Evolutionary conservation across 2,113 vertebrate genomes (phyloP).

Genomic region (Thermophis baileyi): DNA sequence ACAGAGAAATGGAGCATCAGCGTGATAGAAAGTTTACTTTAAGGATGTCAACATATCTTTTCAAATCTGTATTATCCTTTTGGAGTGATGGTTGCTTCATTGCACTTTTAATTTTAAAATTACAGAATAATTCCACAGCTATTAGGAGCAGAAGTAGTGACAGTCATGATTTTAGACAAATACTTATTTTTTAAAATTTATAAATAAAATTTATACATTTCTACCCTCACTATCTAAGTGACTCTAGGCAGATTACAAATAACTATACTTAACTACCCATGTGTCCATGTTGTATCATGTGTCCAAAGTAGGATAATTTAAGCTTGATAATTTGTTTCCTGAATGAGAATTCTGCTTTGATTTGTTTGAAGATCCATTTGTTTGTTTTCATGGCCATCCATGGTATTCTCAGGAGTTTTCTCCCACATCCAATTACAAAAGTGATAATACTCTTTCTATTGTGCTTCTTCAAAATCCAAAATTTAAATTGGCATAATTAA

Average conservation of each 20-base stretch:
- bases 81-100: background rate
- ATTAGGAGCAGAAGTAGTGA: background rate
- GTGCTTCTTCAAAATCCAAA: background rate
- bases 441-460: background rate
- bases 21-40: background rate
- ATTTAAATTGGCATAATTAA: background rate
- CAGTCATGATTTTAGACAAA: background rate
- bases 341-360: background rate
- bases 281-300: background rate
- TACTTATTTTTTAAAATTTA: background rate
- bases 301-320: background rate
- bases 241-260: background rate
- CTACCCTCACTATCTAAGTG: background rate
- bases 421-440: background rate
- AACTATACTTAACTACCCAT: background rate
- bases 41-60: background rate
- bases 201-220: background rate
- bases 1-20: background rate
- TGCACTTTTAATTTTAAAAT: background rate
- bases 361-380: background rate
- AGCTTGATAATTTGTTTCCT: background rate
- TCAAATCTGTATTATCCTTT: background rate
- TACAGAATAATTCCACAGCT: background rate
- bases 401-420: background rate
- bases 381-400: background rate